Evolutionary conservation across 2,888 invertebrate species (phyloP), one percentile per base, ranked within the genome.

Genomic region (Cremastinae sp.): DNA sequence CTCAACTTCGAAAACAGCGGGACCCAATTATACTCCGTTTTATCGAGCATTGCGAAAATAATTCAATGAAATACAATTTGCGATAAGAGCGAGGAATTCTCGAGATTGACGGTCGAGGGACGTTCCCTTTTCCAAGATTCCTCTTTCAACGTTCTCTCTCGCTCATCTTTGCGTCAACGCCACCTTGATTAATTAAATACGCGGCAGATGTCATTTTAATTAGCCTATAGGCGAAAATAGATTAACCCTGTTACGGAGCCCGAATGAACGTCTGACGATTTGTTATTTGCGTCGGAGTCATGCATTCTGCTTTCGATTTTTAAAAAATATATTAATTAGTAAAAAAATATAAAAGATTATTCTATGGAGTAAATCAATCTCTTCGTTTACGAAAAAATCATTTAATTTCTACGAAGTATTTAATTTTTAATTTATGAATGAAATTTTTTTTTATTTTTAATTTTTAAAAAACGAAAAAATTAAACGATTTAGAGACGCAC

Each of bases 211-310:
- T 20, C 37, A 14, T 10, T 16, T 41, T 20, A 49, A 56, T 68
- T 56, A 41, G 64, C 62, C 37, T 12, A 14, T 35, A 62, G 37
- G 49, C 14, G 12, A 74, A 62, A 68, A 74, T 56, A 68, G 56
- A 74, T 41, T 49, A 74, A 68, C 10, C 18, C 47, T 35, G 22
- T 51, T 41, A 64, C 22, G 43, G 39, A 41, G 9, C 9, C 37
- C 37, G 28, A 5, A 28, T 2, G 5, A 28, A 28, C 5, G 5
- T 5, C 2, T 5, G 28, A 28, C 5, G 28, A 28, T 3, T 28
- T 5, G 28, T 5, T 28, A n/a, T n/a, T n/a, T n/a, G n/a, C n/a
- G n/a, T n/a, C n/a, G n/a, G n/a, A n/a, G n/a, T n/a, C n/a, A n/a
- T n/a, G n/a, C n/a, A n/a, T n/a, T n/a, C n/a, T n/a, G n/a, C n/a